Evolutionary conservation across 2,797 vertebrate genomes (phyloP), one percentile per base, ranked within the genome.

Genomic region (Bradypodion pumilum): DNA sequence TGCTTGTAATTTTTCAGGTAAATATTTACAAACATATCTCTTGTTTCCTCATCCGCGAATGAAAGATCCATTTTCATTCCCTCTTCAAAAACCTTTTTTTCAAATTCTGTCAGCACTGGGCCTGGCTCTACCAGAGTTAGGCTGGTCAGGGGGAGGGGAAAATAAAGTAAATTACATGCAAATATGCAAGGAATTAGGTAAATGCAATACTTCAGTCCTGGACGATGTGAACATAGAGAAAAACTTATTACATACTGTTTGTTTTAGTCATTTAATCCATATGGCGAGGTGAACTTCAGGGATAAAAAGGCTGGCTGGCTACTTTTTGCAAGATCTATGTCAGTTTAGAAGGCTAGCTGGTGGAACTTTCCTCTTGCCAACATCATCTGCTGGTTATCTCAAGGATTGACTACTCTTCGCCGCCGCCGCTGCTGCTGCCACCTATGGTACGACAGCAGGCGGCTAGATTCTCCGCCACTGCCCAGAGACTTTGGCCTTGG

Each of bases 91-190:
- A 97, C 97, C 92, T 98, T 98, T 59, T 84, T 95, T 92, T 98
- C 97, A 95, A 98, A 97, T 88, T 98, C 97, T 77, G 97, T 97
- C 83, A 97, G 75, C 80, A 98, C 97, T 0, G 97, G 97, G 19
- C 97, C 97, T 16, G 97, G 97, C 91, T 98, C 97, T 84, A 98
- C 97, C 86, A 98, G 94, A 89, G 93, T 97, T 91, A 98, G 95
- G 74, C 97, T 98, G 82, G 74, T 80, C 16, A 32, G 42, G n/a
- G 16, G 19, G 7, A 3, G 7, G 42, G 42, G 35, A 4, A 8
- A 35, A 0, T 27, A 73, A 78, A 77, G 13, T 5, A 46, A 52
- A 2, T 80, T 81, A 75, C 40, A n/a, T 37, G 44, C 59, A 40
- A n/a, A 0, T 25, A 1, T 6, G 77, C 6, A 49, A 0, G 4